Base-by-base conservation (phyloP, 2,113 vertebrate species). In the Phalacrocorax carbo region DNA sequence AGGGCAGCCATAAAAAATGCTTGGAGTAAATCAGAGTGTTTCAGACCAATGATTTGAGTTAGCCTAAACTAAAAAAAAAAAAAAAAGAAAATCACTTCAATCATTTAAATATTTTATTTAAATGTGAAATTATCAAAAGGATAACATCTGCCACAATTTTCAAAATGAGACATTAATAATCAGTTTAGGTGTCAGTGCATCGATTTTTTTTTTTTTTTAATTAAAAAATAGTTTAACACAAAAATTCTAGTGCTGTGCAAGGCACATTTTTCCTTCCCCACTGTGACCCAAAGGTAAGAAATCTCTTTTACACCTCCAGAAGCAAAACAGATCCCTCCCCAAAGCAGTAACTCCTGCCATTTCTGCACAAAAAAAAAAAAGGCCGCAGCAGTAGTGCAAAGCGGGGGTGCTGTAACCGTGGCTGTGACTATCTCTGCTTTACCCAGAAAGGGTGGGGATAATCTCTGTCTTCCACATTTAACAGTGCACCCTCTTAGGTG, bases 1-100 rank as follows among this genome's bases (percentile, higher is more conserved):
- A 94, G 89, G 87, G 73, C 82, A 96, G 62, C 34, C 44, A 64
- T 82, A 76, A 88, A 96, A 96, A 85, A 36, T 36, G 11, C 36
- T 55, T 85, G 22, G 49, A 94, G 49, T 94, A 90, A 94, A 93
- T 69, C 38, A 87, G 82, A 65, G 23, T 72, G 49, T 82, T 96
- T 87, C 81, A 72, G 89, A 87, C 44, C 5, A 1, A 60, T 61
- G 64, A 78, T 71, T 68, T 94, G 65, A 91, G 29, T 83, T 64
- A 86, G 36, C 15, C 22, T 65, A 77, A 86, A 91, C n/a, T 49
- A 38, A 38, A 38, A 38, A 38, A 38, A 20, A 2, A 55, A 29
- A 23, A 10, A 20, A 49, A 49, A 19, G 1, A 14, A 49, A 93
- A 60, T 17, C 8, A 30, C 8, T n/a, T 26, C 5, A 62, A 55